Percentiles rank a stretch among this genome's conserved stretches.
These are phyloP conservation scores for Scaptomyza graminum DNA, from an alignment of 1,140 invertebrate species.

Conservation along the genomic window DNA sequence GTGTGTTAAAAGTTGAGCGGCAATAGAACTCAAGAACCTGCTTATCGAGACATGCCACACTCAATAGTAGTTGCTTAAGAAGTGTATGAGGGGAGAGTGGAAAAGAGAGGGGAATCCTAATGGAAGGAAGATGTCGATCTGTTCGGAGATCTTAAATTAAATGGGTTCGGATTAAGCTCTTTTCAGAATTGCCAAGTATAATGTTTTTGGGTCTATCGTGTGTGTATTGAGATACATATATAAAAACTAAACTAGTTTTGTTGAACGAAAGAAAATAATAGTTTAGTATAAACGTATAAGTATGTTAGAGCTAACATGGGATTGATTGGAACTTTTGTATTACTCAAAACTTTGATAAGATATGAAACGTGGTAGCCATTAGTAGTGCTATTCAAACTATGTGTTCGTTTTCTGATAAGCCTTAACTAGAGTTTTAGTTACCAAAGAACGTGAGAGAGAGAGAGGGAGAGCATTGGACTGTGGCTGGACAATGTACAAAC, in stretches of 20 bases:
- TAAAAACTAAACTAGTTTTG: background rate
- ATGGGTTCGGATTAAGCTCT: background rate
- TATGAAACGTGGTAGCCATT: background rate
- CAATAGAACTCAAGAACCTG: background rate
- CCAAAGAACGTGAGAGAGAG: background rate
- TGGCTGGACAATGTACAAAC: background rate
- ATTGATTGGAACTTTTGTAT: no score
- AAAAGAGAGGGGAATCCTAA: no score
- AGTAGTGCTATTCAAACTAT: background rate
- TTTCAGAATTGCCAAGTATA: no score
- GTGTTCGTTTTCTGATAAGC: background rate
- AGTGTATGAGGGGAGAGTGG: background rate
- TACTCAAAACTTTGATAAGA: background rate
- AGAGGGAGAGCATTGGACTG: background rate
- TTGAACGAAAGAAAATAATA: no score
- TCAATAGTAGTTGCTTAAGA: background rate
- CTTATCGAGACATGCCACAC: background rate
- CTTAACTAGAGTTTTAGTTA: background rate
- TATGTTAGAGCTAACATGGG: no score
- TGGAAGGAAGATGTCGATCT: no score
- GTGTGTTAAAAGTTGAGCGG: conserved; percentile 32
- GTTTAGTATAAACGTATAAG: no score
- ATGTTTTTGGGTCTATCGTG: no score
- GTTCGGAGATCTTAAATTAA: background rate
- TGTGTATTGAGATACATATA: no score